Base-by-base conservation (phyloP, 2,888 invertebrate species). In the Rhopalosiphum nymphaeae region DNA sequence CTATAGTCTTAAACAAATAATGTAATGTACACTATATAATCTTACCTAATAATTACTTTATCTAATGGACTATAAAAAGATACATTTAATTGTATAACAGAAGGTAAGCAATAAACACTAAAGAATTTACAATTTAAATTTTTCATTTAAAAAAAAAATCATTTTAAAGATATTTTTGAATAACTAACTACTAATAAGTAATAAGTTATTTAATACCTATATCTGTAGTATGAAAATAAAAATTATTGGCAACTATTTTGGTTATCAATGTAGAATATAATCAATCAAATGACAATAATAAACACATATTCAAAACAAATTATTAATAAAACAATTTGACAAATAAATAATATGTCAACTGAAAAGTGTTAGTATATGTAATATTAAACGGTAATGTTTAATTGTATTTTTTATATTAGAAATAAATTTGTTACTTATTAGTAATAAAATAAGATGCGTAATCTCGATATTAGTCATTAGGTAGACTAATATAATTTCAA, bases 11-110 rank as follows among this genome's bases (percentile, higher is more conserved):
- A 57, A 89, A 42, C 44, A 89, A 89, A 89, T 89, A 57, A 89
- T 44, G 21, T 78, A 78, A 36, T 21, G 78, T 9, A 42, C 21
- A 42, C 78, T 21, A 42, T 78, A 26, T 29, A 89, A 25, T 42
- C 89, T 89, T 89, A 42, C n/a, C n/a, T 89, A 56, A 89, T 42
- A 89, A 89, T 89, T 56, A 56, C 11, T 42, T 42, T 89, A 89
- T 42, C 36, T 26, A 56, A 89, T 89, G 56, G 21, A 36, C 42
- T 26, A 56, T 42, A 89, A 42, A 89, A 42, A 36, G 10, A 53
- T 89, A 89, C 53, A 89, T 89, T 36, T 42, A 56, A 56, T 26
- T 56, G 89, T 56, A n/a, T 29, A 86, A 29, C 44, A 86, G 36
- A 78, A 36, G 36, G 7, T 21, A 78, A 78, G 36, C 78, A 78